Conservation (phyloP, 2,113 vertebrate species). For the Ammospiza caudacuta region DNA sequence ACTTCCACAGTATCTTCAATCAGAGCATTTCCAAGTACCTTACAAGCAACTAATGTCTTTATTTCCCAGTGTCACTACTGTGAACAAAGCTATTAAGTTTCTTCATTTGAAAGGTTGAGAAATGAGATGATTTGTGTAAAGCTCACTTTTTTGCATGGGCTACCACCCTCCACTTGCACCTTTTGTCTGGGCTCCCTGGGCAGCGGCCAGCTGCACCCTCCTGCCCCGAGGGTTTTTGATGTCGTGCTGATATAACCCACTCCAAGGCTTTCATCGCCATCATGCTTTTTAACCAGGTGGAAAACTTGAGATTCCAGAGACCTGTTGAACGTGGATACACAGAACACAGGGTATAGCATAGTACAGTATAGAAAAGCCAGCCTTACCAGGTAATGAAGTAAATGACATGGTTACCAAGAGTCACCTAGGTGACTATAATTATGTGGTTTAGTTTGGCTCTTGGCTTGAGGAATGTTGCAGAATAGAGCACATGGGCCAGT, state of each 20-base stretch:
- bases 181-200: neutral
- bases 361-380: neutral
- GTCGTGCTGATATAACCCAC: neutral
- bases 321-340: neutral
- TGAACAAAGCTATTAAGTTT: neutral
- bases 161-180: neutral
- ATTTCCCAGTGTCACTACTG: neutral
- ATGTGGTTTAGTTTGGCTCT: neutral
- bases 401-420: neutral
- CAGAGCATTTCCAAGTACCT: neutral
- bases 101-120: neutral
- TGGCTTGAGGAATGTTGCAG: neutral
- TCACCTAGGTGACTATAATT: neutral
- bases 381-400: neutral
- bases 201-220: neutral
- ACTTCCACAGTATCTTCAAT: neutral
- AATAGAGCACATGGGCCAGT: neutral
- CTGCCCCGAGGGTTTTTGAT: neutral
- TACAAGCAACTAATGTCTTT: neutral
- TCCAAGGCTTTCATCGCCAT: neutral
- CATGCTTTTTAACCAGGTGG: neutral
- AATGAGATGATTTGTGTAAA: neutral
- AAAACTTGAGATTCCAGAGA: neutral
- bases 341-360: neutral
- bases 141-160: neutral